These are phyloP conservation scores for Dynastes hyllus DNA, from an alignment of 2,888 invertebrate species.

Conservation along the genomic window DNA sequence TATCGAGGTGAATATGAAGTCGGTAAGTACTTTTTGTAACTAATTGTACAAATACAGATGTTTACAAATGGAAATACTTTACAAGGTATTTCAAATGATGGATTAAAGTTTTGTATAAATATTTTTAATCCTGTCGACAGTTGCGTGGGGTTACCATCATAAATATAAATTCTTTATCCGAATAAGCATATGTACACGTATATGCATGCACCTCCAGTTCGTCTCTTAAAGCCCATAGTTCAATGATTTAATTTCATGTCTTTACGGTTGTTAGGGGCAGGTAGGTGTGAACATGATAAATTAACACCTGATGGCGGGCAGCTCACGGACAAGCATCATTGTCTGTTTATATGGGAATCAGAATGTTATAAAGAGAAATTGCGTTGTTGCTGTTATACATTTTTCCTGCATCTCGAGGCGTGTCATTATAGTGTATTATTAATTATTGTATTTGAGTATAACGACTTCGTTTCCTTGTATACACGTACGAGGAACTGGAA, in stretches of 20 bases:
- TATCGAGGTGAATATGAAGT: no score
- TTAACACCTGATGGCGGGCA: conserved; percentile 46
- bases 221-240: conserved; percentile 28
- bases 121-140: conserved; percentile 25
- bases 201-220: not conserved
- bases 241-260: conserved; percentile 44
- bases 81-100: conserved; percentile 4
- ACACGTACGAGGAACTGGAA: conserved; percentile 14
- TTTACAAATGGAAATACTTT: not conserved
- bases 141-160: conserved; percentile 21
- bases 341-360: conserved; percentile 44
- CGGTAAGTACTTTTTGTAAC: not conserved
- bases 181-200: not conserved
- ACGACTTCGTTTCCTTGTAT: conserved; percentile 32
- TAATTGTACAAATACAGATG: not conserved
- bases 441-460: conserved; percentile 22
- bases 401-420: conserved; percentile 32
- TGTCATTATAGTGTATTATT: conserved; percentile 33
- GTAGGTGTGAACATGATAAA: conserved; percentile 49
- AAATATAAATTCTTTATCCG: conserved; percentile 38
- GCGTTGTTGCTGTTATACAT: conserved; percentile 28
- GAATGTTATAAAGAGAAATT: conserved; percentile 39
- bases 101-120: conserved; percentile 20
- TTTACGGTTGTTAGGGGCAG: conserved; percentile 38
- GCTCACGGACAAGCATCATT: conserved; percentile 41